These are phyloP conservation scores for Bergia sp. DNA, from an alignment of 92 coral and sea anemone genomes.

Conservation along the genomic window DNA sequence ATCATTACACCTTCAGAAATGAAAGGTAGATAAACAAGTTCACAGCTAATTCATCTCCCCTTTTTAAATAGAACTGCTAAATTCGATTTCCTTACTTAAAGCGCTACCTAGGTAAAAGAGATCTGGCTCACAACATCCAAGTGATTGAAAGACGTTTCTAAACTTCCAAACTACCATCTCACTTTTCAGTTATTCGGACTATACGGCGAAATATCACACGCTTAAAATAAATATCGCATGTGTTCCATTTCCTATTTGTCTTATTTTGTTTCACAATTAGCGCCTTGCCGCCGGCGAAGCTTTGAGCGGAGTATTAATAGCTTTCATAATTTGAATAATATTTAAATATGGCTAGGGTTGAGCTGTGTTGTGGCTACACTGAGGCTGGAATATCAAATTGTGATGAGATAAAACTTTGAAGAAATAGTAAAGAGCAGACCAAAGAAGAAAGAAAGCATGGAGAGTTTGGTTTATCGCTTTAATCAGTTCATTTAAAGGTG, in stretches of 20 bases:
- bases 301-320: constrained; percentile 40
- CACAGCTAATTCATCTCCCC: constrained; percentile 22
- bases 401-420: not conserved
- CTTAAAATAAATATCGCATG: constrained; percentile 41
- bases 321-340: constrained; percentile 32
- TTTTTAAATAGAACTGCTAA: constrained; percentile 27
- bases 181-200: not conserved
- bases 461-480: not conserved
- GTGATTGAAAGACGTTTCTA: not conserved
- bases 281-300: constrained; percentile 45
- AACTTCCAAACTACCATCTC: not conserved
- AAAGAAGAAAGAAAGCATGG: not conserved
- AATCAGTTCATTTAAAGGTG: constrained; percentile 6
- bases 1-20: constrained; percentile 24
- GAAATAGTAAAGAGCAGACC: not conserved
- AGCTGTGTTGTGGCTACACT: constrained; percentile 12
- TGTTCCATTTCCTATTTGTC: constrained; percentile 46
- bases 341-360: constrained; percentile 24
- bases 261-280: constrained; percentile 49
- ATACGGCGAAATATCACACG: constrained; percentile 3
- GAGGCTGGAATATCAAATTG: constrained; percentile 17
- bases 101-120: not conserved
- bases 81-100: not conserved
- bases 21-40: constrained; percentile 25
- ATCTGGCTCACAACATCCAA: not conserved